Conservation (phyloP, 2,113 vertebrate genomes). For the Tretioscincus oriximinensis region DNA sequence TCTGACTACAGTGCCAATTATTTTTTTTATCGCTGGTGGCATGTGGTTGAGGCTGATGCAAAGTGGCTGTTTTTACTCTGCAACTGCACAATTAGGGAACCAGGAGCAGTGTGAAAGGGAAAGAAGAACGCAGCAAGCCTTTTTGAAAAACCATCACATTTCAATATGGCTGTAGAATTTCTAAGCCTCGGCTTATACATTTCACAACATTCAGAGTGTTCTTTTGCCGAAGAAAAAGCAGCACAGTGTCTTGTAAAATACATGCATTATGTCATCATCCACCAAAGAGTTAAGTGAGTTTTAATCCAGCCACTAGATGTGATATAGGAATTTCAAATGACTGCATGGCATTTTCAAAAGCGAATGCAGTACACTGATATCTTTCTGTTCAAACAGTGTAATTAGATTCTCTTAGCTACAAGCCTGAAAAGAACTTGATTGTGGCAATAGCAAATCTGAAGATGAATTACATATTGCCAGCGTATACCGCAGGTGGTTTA, state of each 20-base stretch:
- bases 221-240: neutral
- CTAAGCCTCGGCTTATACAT: neutral
- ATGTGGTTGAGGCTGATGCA: no score
- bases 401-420: slow-evolving; percentile 60
- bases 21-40: no score
- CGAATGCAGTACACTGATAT: slow-evolving; percentile 46
- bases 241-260: neutral
- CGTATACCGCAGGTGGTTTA: slow-evolving; percentile 47
- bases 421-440: slow-evolving; percentile 54
- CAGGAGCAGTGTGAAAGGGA: neutral
- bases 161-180: neutral
- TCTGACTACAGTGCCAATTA: no score
- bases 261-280: slow-evolving; percentile 3
- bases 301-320: slow-evolving; percentile 30
- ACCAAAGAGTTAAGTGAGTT: neutral
- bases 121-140: neutral
- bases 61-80: no score
- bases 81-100: neutral
- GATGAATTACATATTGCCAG: slow-evolving; percentile 56
- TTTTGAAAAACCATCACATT: neutral
- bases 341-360: slow-evolving; percentile 39
- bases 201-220: neutral
- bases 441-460: slow-evolving; percentile 45
- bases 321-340: slow-evolving; percentile 56
- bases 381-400: slow-evolving; percentile 58